Percentiles rank a stretch among this genome's conserved stretches.
phyloP scores from a whole-genome alignment of 2,797 vertebrate species.

The Coregonus suidteri region DNA sequence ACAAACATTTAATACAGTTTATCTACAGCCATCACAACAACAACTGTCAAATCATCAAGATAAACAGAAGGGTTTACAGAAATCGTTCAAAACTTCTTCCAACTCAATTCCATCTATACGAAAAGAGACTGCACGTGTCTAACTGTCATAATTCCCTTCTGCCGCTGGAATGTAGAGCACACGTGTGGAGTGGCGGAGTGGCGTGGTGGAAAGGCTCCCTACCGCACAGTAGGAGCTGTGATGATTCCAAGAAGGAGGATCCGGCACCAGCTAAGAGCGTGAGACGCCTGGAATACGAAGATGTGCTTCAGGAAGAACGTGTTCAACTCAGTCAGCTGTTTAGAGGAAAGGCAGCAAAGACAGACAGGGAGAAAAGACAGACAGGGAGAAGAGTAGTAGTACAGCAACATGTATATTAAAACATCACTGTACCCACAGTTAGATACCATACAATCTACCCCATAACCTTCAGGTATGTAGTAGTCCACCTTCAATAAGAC shows the following conservation, averaged over 20 bases:
- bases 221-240: constrained; percentile 97
- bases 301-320: constrained; percentile 99
- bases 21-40: background rate
- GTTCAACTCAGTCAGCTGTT: constrained; percentile 93
- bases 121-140: background rate
- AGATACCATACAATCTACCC: background rate
- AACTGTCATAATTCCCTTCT: background rate
- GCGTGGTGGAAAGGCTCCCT: constrained; percentile 33
- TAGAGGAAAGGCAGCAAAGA: constrained; percentile 3
- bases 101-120: background rate
- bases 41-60: background rate
- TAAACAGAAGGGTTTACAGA: background rate
- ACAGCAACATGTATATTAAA: too few relatives aligned
- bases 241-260: constrained; percentile 97
- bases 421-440: background rate
- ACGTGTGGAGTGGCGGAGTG: background rate
- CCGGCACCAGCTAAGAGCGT: constrained; percentile 92
- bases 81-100: background rate
- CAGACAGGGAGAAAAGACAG: too few relatives aligned
- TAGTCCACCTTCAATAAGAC: background rate
- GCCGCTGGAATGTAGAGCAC: background rate
- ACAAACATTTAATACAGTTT: constrained; percentile 12
- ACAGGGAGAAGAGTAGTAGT: background rate
- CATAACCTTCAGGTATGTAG: background rate
- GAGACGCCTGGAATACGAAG: constrained; percentile 94